These are phyloP conservation scores for Sycobia sp. DNA, from an alignment of 1,140 invertebrate species.

Conservation along the genomic window DNA sequence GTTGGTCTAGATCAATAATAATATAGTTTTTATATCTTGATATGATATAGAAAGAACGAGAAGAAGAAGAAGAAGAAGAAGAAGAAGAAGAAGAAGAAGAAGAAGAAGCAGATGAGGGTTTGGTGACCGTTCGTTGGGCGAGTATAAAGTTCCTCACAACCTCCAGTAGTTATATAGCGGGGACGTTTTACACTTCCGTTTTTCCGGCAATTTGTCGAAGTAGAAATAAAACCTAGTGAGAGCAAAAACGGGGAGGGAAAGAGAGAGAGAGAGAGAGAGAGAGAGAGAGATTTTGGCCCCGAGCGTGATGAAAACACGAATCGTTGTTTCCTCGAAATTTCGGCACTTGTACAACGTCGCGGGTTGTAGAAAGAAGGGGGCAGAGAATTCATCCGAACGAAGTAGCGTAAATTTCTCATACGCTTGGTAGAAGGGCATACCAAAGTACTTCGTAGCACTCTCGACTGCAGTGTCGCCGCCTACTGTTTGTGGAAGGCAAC, in stretches of 20 bases:
- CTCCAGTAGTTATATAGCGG: too few species aligned
- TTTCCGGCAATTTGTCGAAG: background rate
- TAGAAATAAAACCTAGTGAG: background rate
- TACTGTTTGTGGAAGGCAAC: constrained; percentile 39
- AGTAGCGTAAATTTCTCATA: constrained; percentile 5
- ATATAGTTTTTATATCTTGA: background rate
- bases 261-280: background rate
- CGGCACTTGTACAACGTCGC: background rate
- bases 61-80: too few species aligned
- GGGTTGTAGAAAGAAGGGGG: too few species aligned
- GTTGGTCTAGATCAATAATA: constrained; percentile 17
- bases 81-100: too few species aligned
- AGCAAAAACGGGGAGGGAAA: background rate
- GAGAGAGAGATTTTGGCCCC: background rate
- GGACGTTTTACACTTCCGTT: background rate
- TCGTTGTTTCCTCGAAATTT: constrained; percentile 4
- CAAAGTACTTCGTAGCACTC: background rate
- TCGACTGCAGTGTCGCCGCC: constrained; percentile 21
- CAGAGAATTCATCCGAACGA: background rate
- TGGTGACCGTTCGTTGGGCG: too few species aligned
- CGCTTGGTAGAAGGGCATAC: background rate
- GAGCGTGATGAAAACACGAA: background rate
- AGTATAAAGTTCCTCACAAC: background rate
- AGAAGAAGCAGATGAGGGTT: too few species aligned
- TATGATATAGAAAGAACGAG: background rate